Evolutionary conservation across 2,888 invertebrate species (phyloP), one percentile per base, ranked within the genome.

Genomic region (Zygothrica quintamaculata): DNA sequence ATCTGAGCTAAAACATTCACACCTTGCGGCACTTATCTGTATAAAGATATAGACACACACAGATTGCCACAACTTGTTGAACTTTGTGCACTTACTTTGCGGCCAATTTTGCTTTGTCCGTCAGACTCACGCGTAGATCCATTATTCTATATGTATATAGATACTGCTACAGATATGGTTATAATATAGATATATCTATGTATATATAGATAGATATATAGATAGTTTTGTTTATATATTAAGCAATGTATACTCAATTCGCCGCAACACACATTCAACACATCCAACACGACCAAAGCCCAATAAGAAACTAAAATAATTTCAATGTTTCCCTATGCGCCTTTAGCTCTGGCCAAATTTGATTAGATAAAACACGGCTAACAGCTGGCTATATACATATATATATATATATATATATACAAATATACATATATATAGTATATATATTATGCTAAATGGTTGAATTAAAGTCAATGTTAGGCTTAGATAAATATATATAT

Each of bases 191-290:
- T 43, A 18, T 26, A 8, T 34, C n/a, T 37, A 29, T 26, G 16
- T 57, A 34, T 57, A 48, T 42, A 6, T 15, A 2, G 7, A 2
- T 50, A 9, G 33, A 5, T 39, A 3, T 8, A 48, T 15, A 4
- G 12, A 39, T 15, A 4, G 12, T 33, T 25, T 9, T 33, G 13
- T 16, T 46, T 29, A 25, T 39, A 5, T 46, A 40, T 40, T 33
- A 26, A 44, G 25, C 25, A 33, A 22, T 51, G n/a, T n/a, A n/a
- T 61, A 18, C 31, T 29, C 25, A 15, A 9, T 47, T 48, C 18
- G 56, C 53, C 72, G 66, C 51, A 6, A 37, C 68, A 84, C 84
- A 79, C 84, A 65, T 74, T 59, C 74, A 72, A 46, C 68, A 40
- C 84, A 65, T 74, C 61, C 74, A 72, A 46, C 68, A 40, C 77